Base-by-base conservation (phyloP, 2,888 invertebrate species). In the Oligia strigilis region DNA sequence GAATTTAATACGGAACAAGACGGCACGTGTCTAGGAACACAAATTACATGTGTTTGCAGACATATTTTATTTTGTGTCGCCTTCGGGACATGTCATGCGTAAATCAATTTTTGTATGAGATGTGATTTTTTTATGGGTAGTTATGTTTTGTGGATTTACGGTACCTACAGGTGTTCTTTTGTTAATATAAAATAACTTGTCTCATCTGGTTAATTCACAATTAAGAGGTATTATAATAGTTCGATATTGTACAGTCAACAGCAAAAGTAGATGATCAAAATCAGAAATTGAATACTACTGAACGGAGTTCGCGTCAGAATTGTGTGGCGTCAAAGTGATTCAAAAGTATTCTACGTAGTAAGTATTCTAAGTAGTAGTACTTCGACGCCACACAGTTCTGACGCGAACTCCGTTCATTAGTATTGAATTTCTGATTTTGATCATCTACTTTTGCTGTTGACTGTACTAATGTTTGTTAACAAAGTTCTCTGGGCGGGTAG, bases 1-100 rank as follows among this genome's bases (percentile, higher is more conserved):
- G 87, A 86, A 81, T 87, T 88, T 88, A 88, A 88, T 75, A 88
- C 83, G 75, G 77, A 88, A 83, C 70, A 86, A 74, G 75, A 73
- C 29, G 77, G 65, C 69, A 78, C 84, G 87, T 88, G 87, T 76
- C 70, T 66, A 40, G 81, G 60, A 74, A 79, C 67, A 81, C 79
- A 83, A 86, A 87, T 86, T 75, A 86, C 83, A 79, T 81, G 71
- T 79, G 84, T 77, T 79, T 86, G 70, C 71, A 80, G 77, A 78
- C 64, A 81, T 83, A 81, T 86, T 78, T 79, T 83, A 76, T 78
- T 83, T 83, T 75, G 75, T 77, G 80, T 79, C 65, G 49, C 66
- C n/a, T 76, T 72, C 40, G 43, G 23, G 36, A 77, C 67, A 72
- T 83, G 64, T 74, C 52, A 70, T 74, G 74, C 65, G 80, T 86